phyloP scores from a whole-genome alignment of 2,797 vertebrate species.

The Neosilurus hyrtlii region DNA sequence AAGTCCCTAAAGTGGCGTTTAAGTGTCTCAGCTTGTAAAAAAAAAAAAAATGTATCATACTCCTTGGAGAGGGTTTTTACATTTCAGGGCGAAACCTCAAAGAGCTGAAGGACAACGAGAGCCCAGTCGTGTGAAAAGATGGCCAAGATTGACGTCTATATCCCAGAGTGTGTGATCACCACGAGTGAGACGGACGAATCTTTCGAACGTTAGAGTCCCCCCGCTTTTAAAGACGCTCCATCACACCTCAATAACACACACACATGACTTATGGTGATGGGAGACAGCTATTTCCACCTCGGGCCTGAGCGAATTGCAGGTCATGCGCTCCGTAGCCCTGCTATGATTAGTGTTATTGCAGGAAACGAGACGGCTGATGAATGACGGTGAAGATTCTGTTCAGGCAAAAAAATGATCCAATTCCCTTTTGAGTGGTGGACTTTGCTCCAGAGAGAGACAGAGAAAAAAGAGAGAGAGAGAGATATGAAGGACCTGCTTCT shows the following conservation, averaged over 20 bases:
- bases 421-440: conserved; percentile 28
- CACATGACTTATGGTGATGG: conserved; percentile 29
- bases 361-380: conserved; percentile 33
- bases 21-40: background rate
- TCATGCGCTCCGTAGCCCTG: conserved; percentile 6
- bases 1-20: background rate
- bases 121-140: too few relatives aligned
- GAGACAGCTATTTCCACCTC: conserved; percentile 32
- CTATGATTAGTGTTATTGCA: conserved; percentile 42
- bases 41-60: background rate
- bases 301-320: conserved; percentile 29
- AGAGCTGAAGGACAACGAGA: background rate
- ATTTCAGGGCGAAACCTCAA: background rate
- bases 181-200: conserved; percentile 19
- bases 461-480: background rate
- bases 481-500: background rate
- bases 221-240: conserved; percentile 23
- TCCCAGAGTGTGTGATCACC: conserved; percentile 2
- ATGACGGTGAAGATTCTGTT: conserved; percentile 29
- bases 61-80: background rate
- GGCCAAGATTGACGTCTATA: background rate
- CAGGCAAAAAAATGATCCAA: conserved; percentile 39
- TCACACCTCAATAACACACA: conserved; percentile 32
- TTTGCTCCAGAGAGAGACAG: background rate
- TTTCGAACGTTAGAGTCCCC: background rate